These are phyloP conservation scores for Bathynomus jamesi DNA, from an alignment of 1,140 invertebrate species.

Conservation along the genomic window DNA sequence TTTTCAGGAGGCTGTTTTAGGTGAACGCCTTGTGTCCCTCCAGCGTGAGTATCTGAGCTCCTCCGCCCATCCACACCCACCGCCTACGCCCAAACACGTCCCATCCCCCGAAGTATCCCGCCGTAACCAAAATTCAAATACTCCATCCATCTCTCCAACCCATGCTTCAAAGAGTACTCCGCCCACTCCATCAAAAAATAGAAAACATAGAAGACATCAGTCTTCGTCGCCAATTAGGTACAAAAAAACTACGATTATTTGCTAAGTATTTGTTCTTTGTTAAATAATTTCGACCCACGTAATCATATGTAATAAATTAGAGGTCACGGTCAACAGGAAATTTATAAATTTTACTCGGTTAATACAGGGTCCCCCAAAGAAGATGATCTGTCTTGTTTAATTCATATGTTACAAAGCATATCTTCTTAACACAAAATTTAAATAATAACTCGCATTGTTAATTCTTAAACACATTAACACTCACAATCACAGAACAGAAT, in stretches of 20 bases:
- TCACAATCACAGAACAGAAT: too few species aligned
- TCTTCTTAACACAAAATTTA: too few species aligned
- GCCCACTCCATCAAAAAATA: constrained; percentile 57
- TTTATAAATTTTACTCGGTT: too few species aligned
- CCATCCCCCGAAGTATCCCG: constrained; percentile 24
- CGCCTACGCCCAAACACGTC: constrained; percentile 29
- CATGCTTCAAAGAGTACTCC: constrained; percentile 35
- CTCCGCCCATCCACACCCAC: constrained; percentile 37
- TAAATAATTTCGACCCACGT: too few species aligned
- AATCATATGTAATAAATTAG: too few species aligned
- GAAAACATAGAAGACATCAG: constrained; percentile 62
- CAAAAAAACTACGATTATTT: neutral
- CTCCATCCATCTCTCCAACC: constrained; percentile 27
- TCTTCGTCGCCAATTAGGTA: constrained; percentile 66
- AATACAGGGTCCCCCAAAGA: too few species aligned
- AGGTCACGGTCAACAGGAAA: too few species aligned
- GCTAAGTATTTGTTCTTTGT: neutral
- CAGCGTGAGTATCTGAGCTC: constrained; percentile 27
- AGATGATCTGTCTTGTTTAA: too few species aligned
- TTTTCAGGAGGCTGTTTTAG: constrained; percentile 27
- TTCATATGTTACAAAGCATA: too few species aligned
- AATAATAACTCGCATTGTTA: too few species aligned
- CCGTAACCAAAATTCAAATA: constrained; percentile 28
- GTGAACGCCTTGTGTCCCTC: constrained; percentile 33
- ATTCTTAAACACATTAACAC: too few species aligned